Conservation (phyloP, 2,113 vertebrate genomes). For the Ochotona curzoniae region DNA sequence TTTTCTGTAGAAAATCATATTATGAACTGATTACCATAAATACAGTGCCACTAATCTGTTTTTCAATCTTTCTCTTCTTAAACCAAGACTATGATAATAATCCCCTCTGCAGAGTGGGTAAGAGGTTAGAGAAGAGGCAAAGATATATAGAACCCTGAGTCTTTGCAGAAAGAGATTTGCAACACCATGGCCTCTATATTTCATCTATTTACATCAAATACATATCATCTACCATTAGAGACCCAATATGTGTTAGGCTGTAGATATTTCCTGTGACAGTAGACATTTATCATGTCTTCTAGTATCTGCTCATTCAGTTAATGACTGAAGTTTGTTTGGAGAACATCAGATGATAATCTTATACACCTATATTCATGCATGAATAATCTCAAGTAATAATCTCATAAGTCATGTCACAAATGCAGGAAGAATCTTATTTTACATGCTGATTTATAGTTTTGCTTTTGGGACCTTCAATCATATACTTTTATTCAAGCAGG, state of each 20-base stretch:
- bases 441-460: too few species aligned
- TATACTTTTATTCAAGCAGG: too few species aligned
- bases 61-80: not conserved
- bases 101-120: not conserved
- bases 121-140: not conserved
- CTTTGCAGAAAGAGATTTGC: not conserved
- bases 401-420: too few species aligned
- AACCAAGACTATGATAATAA: not conserved
- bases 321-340: too few species aligned
- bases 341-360: too few species aligned
- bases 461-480: too few species aligned
- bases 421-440: too few species aligned
- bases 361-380: not conserved
- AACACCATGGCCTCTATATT: too few species aligned
- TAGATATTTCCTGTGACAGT: not conserved
- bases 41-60: fast-evolving
- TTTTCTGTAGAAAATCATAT: not conserved
- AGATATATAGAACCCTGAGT: not conserved
- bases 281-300: not conserved
- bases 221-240: not conserved
- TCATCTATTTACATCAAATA: not conserved
- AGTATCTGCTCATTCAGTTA: not conserved
- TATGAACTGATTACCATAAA: not conserved
- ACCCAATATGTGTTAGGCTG: not conserved
- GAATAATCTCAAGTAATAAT: too few species aligned